These are phyloP conservation scores for Dendrolimus kikuchii DNA, from an alignment of 1,140 invertebrate species.

Conservation along the genomic window DNA sequence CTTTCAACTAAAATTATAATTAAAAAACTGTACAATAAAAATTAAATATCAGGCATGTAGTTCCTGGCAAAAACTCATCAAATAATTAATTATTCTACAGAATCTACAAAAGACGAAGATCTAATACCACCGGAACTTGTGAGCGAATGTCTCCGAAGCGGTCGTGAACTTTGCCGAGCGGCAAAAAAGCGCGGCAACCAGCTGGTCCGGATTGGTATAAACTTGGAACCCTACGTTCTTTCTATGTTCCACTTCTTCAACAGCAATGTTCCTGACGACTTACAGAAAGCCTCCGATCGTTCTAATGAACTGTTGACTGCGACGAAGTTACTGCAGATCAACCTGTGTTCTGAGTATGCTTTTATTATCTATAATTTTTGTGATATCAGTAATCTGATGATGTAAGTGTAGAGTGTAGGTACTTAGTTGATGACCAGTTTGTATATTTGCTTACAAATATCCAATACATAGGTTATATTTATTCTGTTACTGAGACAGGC, in stretches of 20 bases:
- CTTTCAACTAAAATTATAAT: no score
- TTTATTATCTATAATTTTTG: background rate
- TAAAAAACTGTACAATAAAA: no score
- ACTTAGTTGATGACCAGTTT: no score
- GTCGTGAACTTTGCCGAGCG: slow-evolving; percentile 42
- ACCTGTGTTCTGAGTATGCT: slow-evolving; percentile 38
- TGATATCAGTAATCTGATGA: no score
- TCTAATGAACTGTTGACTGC: slow-evolving; percentile 50
- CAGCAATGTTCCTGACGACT: slow-evolving; percentile 31
- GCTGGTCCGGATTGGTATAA: slow-evolving; percentile 41
- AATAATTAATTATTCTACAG: background rate
- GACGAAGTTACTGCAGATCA: slow-evolving; percentile 55
- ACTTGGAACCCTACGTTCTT: slow-evolving; percentile 34
- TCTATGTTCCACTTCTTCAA: slow-evolving; percentile 50
- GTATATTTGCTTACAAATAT: no score
- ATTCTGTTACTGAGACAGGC: no score
- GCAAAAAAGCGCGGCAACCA: slow-evolving; percentile 37
- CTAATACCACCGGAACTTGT: slow-evolving; percentile 38
- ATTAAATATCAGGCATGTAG: no score
- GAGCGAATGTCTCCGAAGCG: slow-evolving; percentile 40
- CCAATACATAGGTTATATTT: no score
- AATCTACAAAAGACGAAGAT: slow-evolving; percentile 26
- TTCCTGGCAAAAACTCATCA: no score
- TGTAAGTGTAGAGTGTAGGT: no score
- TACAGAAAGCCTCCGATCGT: slow-evolving; percentile 38